Conservation (phyloP, 2,797 vertebrate species). For the Pachyuromys duprasi region DNA sequence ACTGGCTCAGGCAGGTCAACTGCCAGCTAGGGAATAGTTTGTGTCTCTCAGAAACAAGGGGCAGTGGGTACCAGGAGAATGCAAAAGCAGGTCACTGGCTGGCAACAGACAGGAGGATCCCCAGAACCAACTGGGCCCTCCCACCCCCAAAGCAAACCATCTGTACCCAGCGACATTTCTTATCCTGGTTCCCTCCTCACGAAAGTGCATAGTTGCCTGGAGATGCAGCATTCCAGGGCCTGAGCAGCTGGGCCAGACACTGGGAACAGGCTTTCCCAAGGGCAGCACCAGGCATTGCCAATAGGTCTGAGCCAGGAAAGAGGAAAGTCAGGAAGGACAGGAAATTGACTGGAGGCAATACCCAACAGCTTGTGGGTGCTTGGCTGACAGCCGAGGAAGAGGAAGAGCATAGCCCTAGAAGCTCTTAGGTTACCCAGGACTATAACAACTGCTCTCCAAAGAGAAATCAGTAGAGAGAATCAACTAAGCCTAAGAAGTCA, state of each 20-base stretch:
- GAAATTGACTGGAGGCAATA: background rate
- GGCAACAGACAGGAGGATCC: slow-evolving; percentile 35
- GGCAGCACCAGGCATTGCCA: slow-evolving; percentile 29
- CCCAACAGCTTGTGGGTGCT: background rate
- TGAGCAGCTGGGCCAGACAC: slow-evolving; percentile 48
- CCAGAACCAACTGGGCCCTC: slow-evolving; percentile 11
- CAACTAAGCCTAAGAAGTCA: slow-evolving; percentile 30
- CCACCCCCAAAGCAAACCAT: background rate
- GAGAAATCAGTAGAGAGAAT: slow-evolving; percentile 3
- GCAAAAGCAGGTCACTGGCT: slow-evolving; percentile 60
- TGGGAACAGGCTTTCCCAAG: slow-evolving; percentile 32
- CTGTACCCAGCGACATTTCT: slow-evolving; percentile 26
- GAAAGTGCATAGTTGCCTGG: slow-evolving; percentile 75
- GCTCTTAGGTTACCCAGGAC: background rate
- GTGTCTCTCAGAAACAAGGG: slow-evolving; percentile 69
- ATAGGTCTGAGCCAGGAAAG: slow-evolving; percentile 48
- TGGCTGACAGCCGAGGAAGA: background rate
- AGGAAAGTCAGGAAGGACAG: slow-evolving; percentile 17
- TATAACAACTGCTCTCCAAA: slow-evolving; percentile 31
- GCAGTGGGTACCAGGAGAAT: slow-evolving; percentile 61
- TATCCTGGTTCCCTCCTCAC: slow-evolving; percentile 17
- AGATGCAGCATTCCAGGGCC: slow-evolving; percentile 69
- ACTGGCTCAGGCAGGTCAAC: slow-evolving; percentile 73
- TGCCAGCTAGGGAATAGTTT: slow-evolving; percentile 65
- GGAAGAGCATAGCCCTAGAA: background rate